phyloP scores from a whole-genome alignment of 2,797 vertebrate species.

The Cossypha niveicapilla region DNA sequence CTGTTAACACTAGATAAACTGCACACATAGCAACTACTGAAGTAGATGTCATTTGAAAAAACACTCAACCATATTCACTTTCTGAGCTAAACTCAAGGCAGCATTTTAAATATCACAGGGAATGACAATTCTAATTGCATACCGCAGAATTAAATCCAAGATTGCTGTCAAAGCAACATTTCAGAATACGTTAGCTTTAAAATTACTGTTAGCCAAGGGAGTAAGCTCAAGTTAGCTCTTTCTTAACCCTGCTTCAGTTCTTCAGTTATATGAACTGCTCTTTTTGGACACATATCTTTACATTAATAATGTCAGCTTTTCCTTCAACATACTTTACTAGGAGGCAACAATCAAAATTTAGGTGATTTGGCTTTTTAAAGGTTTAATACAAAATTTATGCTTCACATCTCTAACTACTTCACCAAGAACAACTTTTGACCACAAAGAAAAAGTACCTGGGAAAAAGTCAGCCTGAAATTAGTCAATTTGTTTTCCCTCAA shows the following conservation, averaged over 20 bases:
- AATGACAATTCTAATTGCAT: conserved; percentile 39
- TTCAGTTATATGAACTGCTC: not conserved
- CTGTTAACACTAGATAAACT: conserved; percentile 1
- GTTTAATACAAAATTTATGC: not conserved
- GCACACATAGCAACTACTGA: not conserved
- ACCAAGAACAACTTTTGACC: not conserved
- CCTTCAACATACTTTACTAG: not conserved
- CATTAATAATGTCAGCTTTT: not conserved
- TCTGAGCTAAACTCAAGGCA: not conserved
- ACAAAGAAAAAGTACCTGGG: not conserved
- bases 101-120: conserved; percentile 20
- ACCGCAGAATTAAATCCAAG: conserved; percentile 12
- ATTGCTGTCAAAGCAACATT: conserved; percentile 42
- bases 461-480: not conserved
- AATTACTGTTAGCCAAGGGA: not conserved
- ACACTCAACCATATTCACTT: not conserved
- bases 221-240: not conserved
- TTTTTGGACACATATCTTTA: not conserved
- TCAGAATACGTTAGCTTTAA: not conserved
- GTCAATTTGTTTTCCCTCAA: not conserved
- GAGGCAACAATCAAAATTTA: not conserved
- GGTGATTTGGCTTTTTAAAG: not conserved
- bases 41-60: not conserved
- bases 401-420: not conserved
- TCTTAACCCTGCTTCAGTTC: not conserved